Conservation (phyloP, 2,888 invertebrate genomes). For the Salticus scenicus region DNA sequence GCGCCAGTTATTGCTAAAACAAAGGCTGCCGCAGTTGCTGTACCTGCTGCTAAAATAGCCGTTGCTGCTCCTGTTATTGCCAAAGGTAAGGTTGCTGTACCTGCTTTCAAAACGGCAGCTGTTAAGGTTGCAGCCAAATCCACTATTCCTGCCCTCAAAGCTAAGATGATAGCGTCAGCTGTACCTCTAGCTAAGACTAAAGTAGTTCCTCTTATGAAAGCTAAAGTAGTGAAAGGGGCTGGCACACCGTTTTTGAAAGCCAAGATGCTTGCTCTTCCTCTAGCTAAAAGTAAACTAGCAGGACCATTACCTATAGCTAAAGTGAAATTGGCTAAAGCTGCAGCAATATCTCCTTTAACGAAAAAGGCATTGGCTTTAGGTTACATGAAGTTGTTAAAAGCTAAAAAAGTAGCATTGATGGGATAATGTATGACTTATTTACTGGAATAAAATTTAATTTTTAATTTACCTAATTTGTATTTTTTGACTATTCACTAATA, state of each 20-base stretch:
- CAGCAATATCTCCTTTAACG: constrained; percentile 49
- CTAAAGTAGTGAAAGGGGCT: not conserved
- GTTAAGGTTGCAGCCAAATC: constrained; percentile 2
- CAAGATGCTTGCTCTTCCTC: constrained; percentile 5
- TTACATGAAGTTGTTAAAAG: constrained; percentile 56
- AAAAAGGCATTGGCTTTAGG: constrained; percentile 57
- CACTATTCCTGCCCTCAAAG: not conserved
- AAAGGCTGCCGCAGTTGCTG: not conserved
- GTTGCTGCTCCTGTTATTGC: not conserved
- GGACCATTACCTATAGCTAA: constrained; percentile 14
- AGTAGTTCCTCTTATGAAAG: not conserved
- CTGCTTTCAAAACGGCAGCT: constrained; percentile 5
- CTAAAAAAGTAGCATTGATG: constrained; percentile 49
- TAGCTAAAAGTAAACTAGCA: constrained; percentile 8
- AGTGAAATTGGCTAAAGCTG: constrained; percentile 29
- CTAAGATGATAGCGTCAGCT: constrained; percentile 13
- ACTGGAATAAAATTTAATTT: no score
- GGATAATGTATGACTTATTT: constrained; percentile 35
- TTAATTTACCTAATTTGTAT: no score
- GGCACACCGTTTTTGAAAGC: constrained; percentile 24
- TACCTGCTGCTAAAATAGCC: not conserved
- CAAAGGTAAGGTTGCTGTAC: not conserved
- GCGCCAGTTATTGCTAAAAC: not conserved
- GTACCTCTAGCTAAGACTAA: constrained; percentile 30
- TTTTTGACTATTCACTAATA: no score